Base-by-base conservation (phyloP, 2,888 invertebrate species). In the Aleiodes testaceus region DNA sequence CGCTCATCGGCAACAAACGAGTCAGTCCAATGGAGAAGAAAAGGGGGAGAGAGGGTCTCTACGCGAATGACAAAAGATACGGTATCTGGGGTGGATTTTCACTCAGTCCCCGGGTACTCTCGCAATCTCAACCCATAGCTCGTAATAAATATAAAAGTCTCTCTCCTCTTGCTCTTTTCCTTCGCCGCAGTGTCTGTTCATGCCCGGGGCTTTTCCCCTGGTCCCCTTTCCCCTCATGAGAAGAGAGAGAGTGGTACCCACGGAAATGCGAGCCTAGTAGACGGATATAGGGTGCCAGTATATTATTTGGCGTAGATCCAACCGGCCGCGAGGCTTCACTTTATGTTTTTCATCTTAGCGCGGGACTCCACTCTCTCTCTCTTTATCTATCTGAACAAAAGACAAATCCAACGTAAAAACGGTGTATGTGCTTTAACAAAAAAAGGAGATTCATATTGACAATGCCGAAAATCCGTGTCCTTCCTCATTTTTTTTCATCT, bases 301-400 rank as follows among this genome's bases (percentile, higher is more conserved):
- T 86, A 86, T 87, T 86, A 86, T 87, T 84, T 87, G 87, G 86
- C 87, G 83, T 78, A 75, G 78, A 79, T 87, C 87, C 87, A 87
- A 82, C 80, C 82, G 81, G 82, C 84, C 85, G 84, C 82, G 79
- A 85, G 85, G 85, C 83, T 84, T 52, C 82, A 79, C 82, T 84
- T 84, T 81, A 80, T 82, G 81, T 84, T 85, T 86, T 85, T 85
- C 85, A 87, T 87, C 86, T 87, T 85, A 85, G 80, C 82, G 78
- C 79, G 79, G 77, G 72, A 79, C 80, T 79, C 77, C 61, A 14
- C 9, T 59, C 66, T 30, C 52, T 71, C 69, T 59, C 66, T 22
- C 61, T 36, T 7, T 30, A 59, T 70, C 71, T 67, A 72, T 52
- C 73, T 73, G 74, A 74, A 76, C 77, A 77, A 77, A 76, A 74